Evolutionary conservation across 1,140 invertebrate species (phyloP).

Genomic region (Lineus longissimus): DNA sequence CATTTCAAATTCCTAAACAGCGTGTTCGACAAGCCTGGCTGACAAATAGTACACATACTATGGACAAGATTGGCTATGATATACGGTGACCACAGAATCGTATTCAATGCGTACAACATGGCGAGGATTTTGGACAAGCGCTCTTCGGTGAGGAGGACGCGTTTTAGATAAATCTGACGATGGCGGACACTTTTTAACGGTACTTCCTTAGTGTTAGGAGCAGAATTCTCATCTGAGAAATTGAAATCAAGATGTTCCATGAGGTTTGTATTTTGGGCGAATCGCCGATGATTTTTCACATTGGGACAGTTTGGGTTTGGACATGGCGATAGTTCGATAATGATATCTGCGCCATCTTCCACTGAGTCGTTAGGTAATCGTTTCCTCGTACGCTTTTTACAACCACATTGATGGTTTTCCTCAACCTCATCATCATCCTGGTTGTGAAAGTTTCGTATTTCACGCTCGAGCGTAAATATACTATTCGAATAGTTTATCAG

Average conservation of each 20-base stretch:
- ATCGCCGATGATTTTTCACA: neutral
- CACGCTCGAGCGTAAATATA: neutral
- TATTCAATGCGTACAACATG: neutral
- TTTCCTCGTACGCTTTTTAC: neutral
- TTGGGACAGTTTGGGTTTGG: neutral
- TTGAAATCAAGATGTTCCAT: neutral
- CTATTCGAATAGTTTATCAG: neutral
- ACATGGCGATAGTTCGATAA: neutral
- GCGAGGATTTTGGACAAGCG: neutral
- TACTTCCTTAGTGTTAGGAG: neutral
- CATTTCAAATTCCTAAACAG: constrained; percentile 1
- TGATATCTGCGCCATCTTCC: constrained; percentile 4
- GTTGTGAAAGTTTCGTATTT: neutral
- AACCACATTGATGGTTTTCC: neutral
- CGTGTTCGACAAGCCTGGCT: neutral
- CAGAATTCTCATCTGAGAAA: neutral
- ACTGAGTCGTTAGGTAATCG: neutral
- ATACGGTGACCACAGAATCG: neutral
- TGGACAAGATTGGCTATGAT: neutral
- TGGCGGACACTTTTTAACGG: neutral
- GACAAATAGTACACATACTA: neutral
- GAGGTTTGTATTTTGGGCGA: neutral
- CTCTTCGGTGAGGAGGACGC: neutral
- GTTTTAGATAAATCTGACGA: constrained; percentile 5
- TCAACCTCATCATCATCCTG: neutral